Base-by-base conservation (phyloP, 2,113 vertebrate species). In the Atherinomorus stipes region DNA sequence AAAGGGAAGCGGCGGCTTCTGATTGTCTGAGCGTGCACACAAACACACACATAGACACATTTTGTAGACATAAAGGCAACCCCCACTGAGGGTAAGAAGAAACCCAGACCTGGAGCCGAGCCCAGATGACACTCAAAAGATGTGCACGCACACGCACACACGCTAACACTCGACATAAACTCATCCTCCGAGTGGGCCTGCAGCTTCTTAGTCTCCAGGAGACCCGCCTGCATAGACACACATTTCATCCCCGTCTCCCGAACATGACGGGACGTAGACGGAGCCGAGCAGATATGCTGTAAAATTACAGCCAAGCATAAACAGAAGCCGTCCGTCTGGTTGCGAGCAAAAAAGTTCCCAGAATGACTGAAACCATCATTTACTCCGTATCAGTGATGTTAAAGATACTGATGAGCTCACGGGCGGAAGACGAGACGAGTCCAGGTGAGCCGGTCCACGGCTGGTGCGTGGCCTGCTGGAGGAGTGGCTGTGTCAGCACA, bases 51-150 rank as follows among this genome's bases (percentile, higher is more conserved):
- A 81, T 10, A 70, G 31, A 65, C 75, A 80, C 64, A 63, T 62
- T 67, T 74, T 74, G 49, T 68, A 88, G 74, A 92, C 86, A 91
- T 80, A 89, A 80, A 86, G 92, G 67, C 73, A 86, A 88, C 80
- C 85, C 87, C 85, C 75, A 85, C 90, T 76, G 85, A 83, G 80
- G 69, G 83, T 76, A 93, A 90, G 89, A 81, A 92, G 92, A 91
- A 86, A 86, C 89, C 76, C 74, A 81, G 93, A 94, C 92, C 93
- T 72, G 42, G 71, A 92, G 91, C 93, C 90, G 89, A 89, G 87
- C 90, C 93, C 94, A 88, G 91, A 91, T 93, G 93, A 83, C 90
- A 93, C 90, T 91, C 86, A 92, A 85, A 89, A 90, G 83, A 90
- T 73, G 81, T 81, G 86, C 77, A 83, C 78, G 74, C 69, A 84